A percentile compares a stretch with the other conserved stretches of the same genome.
Evolutionary conservation across 2,797 vertebrate genomes (phyloP).

Genomic region (Garrulus glandarius): DNA sequence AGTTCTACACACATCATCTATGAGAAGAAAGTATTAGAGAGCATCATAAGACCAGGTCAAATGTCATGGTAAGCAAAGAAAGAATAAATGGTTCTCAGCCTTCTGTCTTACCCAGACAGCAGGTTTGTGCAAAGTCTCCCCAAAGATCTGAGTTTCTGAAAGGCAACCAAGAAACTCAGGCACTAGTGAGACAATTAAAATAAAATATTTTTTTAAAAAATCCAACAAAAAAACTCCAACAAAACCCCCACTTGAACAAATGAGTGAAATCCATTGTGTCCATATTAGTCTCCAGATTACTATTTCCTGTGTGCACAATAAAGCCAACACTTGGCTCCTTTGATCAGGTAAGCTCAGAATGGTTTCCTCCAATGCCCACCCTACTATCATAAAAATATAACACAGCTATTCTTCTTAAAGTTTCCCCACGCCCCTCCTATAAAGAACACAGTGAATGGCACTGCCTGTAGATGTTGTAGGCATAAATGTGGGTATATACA

Average conservation of each 20-base stretch:
- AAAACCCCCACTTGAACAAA: neutral
- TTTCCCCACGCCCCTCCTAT: neutral
- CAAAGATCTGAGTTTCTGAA: neutral
- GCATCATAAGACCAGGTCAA: neutral
- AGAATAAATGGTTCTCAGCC: neutral
- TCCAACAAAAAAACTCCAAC: neutral
- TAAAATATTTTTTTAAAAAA: neutral
- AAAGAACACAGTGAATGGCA: neutral
- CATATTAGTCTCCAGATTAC: neutral
- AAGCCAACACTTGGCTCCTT: neutral
- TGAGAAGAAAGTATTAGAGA: neutral
- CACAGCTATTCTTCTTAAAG: neutral
- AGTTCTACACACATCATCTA: neutral
- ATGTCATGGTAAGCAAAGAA: neutral
- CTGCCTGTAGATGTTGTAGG: fast-evolving
- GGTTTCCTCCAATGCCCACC: neutral
- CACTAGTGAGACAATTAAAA: neutral
- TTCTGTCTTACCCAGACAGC: neutral
- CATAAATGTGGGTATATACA: neutral
- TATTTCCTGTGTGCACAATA: neutral
- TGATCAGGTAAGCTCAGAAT: neutral
- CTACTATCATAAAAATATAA: neutral
- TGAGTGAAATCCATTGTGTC: neutral
- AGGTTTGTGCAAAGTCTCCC: neutral
- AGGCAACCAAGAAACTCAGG: neutral